Percentiles rank a stretch among this genome's conserved stretches.
phyloP scores from a whole-genome alignment of 2,113 vertebrate genomes.

The Leptobrachium ailaonicum region DNA sequence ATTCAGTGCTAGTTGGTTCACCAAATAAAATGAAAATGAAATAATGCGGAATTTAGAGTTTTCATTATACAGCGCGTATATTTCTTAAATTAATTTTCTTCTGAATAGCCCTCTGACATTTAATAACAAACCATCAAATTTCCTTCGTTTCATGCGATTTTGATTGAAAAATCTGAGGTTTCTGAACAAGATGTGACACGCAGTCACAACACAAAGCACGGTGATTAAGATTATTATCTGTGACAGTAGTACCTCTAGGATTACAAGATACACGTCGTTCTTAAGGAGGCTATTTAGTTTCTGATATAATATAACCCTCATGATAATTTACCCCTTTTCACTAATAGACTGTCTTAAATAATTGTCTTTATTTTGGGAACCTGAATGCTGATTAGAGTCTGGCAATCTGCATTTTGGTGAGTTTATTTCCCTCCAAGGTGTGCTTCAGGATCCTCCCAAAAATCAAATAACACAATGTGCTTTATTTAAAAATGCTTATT shows the following conservation, averaged over 20 bases:
- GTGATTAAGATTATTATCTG: constrained; percentile 18
- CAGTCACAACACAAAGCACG: not conserved
- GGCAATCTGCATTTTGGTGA: not conserved
- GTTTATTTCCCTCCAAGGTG: not conserved
- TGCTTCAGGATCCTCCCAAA: not conserved
- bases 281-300: constrained; percentile 10
- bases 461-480: not conserved
- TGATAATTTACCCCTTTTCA: constrained; percentile 2
- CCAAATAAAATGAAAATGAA: too few relatives aligned
- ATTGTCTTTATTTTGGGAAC: constrained; percentile 2
- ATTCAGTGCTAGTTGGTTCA: too few relatives aligned
- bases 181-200: not conserved
- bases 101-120: not conserved
- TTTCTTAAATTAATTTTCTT: too few relatives aligned
- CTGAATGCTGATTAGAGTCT: not conserved
- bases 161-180: not conserved
- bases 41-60: too few relatives aligned
- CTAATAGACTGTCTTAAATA: not conserved
- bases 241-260: not conserved
- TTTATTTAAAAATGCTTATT: too few relatives aligned
- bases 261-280: not conserved
- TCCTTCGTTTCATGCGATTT: not conserved
- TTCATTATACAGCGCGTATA: too few relatives aligned
- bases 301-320: not conserved
- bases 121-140: not conserved